A percentile compares a stretch with the other conserved stretches of the same genome.
Conservation (phyloP, 2,888 invertebrate species). For the Stenchaetothrips biformis region DNA sequence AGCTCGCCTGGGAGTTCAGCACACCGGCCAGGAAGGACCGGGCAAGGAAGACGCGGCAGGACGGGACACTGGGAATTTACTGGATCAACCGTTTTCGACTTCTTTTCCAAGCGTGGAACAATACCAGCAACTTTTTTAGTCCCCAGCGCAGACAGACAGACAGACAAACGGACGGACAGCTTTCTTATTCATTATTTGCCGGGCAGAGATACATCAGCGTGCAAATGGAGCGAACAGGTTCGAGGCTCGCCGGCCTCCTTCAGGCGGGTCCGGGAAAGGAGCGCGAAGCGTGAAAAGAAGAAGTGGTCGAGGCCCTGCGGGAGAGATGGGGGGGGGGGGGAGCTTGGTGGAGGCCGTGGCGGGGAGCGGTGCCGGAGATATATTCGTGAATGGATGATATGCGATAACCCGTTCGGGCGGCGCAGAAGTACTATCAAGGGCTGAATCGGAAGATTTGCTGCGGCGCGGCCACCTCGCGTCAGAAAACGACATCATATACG, state of each 20-base stretch:
- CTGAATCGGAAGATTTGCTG: slow-evolving; percentile 24
- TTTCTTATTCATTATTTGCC: slow-evolving; percentile 17
- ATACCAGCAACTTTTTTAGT: too few relatives aligned
- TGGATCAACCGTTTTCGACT: too few relatives aligned
- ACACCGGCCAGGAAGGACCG: neutral
- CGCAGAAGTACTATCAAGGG: slow-evolving; percentile 22
- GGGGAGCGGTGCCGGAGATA: neutral
- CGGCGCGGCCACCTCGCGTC: neutral
- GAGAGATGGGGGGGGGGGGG: neutral
- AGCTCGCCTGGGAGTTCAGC: neutral
- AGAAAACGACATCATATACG: slow-evolving; percentile 3
- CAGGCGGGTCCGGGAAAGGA: neutral
- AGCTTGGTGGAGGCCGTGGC: too few relatives aligned
- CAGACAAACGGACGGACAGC: neutral
- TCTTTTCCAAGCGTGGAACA: too few relatives aligned
- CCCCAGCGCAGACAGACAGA: too few relatives aligned
- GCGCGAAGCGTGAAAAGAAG: neutral
- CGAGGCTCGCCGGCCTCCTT: neutral
- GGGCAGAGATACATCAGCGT: slow-evolving; percentile 1
- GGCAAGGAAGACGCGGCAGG: too few relatives aligned
- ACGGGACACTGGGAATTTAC: too few relatives aligned
- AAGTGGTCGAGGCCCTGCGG: neutral
- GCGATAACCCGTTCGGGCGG: slow-evolving; percentile 15
- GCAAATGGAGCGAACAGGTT: slow-evolving; percentile 7
- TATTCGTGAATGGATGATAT: slow-evolving; percentile 23